Evolutionary conservation across 2,797 vertebrate genomes (phyloP).

Genomic region (Phalanger gymnotis): DNA sequence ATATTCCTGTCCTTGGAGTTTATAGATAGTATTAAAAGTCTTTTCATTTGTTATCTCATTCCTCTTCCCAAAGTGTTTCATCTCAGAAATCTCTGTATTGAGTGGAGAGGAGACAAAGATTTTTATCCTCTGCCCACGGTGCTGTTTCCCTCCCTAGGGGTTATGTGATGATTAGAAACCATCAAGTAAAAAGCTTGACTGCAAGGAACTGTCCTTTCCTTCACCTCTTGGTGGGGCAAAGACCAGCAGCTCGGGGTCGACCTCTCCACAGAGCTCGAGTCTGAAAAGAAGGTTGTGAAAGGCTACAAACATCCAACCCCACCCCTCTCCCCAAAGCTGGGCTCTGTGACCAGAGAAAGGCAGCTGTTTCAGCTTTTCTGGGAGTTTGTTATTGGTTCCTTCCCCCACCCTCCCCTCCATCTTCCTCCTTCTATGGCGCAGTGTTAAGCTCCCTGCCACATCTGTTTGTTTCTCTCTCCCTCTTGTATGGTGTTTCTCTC

Average conservation of each 20-base stretch:
- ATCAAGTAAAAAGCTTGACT: background rate
- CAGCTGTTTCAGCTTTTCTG: slow-evolving; percentile 82
- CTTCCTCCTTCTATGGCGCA: slow-evolving; percentile 61
- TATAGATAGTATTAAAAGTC: slow-evolving; percentile 55
- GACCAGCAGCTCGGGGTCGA: slow-evolving; percentile 83
- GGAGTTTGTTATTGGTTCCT: background rate
- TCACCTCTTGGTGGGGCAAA: slow-evolving; percentile 83
- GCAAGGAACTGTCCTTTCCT: slow-evolving; percentile 81
- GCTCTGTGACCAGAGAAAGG: slow-evolving; percentile 79
- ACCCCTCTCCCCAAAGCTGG: background rate
- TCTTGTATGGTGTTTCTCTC: slow-evolving; percentile 81
- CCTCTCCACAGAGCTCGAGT: slow-evolving; percentile 72
- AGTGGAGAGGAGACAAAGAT: background rate
- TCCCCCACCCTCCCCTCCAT: background rate
- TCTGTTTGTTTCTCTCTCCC: slow-evolving; percentile 80
- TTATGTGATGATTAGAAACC: background rate
- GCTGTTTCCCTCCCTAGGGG: background rate
- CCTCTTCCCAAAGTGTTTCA: slow-evolving; percentile 50
- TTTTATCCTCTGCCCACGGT: background rate
- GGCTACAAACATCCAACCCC: slow-evolving; percentile 40
- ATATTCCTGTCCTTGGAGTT: slow-evolving; percentile 33
- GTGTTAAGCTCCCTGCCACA: slow-evolving; percentile 81
- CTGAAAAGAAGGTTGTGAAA: slow-evolving; percentile 81
- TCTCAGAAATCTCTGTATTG: slow-evolving; percentile 7
- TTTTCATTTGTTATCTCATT: slow-evolving; percentile 45